A percentile compares a stretch with the other conserved stretches of the same genome.
phyloP scores from a whole-genome alignment of 2,113 vertebrate genomes.

The Archilochus colubris region DNA sequence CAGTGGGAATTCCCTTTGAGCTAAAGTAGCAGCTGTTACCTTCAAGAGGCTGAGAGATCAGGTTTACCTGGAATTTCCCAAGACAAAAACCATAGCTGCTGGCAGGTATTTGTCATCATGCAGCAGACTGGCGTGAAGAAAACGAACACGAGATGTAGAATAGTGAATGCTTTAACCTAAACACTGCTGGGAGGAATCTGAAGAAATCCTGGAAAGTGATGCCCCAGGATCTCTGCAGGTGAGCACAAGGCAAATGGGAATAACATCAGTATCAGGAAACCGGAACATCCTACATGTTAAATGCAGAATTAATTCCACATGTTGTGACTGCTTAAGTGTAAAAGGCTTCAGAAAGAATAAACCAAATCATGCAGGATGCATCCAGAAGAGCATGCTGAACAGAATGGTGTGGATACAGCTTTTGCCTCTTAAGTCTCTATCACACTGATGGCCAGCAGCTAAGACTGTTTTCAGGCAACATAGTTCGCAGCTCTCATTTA shows the following conservation, averaged over 20 bases:
- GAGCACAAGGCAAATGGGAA: background rate
- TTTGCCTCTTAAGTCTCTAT: background rate
- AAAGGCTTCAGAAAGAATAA: background rate
- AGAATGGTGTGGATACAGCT: background rate
- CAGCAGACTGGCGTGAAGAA: background rate
- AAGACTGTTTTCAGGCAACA: background rate
- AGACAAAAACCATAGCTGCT: constrained; percentile 20
- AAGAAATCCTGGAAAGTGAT: background rate
- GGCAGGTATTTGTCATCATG: constrained; percentile 13
- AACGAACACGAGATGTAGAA: background rate
- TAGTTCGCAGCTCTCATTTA: background rate
- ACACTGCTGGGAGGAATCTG: background rate
- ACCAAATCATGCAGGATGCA: background rate
- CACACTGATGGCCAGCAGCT: background rate
- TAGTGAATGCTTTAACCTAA: background rate
- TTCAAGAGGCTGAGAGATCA: background rate
- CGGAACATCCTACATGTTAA: background rate
- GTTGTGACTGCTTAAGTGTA: background rate
- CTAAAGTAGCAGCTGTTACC: constrained; percentile 55
- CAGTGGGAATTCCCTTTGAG: constrained; percentile 59
- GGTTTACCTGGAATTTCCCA: constrained; percentile 59
- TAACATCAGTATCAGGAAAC: background rate
- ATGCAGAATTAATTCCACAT: background rate
- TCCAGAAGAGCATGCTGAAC: background rate
- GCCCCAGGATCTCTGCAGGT: background rate